Evolutionary conservation across 64 coral and sea anemone species (phyloP), one percentile per base, ranked within the genome.

Genomic region (Exaiptasia diaphana): DNA sequence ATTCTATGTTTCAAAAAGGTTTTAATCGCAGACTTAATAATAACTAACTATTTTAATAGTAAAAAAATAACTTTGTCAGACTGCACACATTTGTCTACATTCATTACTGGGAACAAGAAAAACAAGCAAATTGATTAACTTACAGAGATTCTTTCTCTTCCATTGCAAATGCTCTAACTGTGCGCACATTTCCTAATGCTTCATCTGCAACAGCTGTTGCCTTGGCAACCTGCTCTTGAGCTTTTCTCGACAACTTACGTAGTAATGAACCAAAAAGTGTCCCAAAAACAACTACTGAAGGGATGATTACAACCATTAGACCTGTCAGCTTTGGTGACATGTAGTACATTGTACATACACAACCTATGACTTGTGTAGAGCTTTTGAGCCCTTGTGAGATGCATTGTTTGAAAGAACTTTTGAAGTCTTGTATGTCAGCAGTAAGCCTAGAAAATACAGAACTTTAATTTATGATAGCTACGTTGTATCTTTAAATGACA

Each of bases 131-230:
- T n/a, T n/a, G n/a, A 20, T 0, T 2, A 67, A 65, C 87, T 83
- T 83, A 90, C 93, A 64, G 82, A 5, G 83, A 91, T 36, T 97
- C 93, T 38, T 97, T 97, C 6, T 91, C 78, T 33, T 97, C 93
- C 93, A 97, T 97, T 23, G 93, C 88, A 88, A 97, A 97, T 15
- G 93, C 93, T 64, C 88, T 81, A 12, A 97, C 93, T 41, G 93
- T 97, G 56, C 93, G 60, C 39, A 91, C 93, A 79, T 97, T 97
- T 38, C 93, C 93, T 33, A 97, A 53, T 49, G 93, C 83, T 64
- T 97, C 93, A 67, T 91, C 90, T 53, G 93, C 93, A 32, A 97
- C 74, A 33, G 93, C 88, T 55, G 83, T 91, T 91, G 93, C 93
- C 78, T 75, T 91, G 38, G 93, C 83, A 76, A 91, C 73, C 48